Percentiles rank a stretch among this genome's conserved stretches.
Conservation (phyloP, 2,888 invertebrate genomes). For the Hypselothyrea guttata region DNA sequence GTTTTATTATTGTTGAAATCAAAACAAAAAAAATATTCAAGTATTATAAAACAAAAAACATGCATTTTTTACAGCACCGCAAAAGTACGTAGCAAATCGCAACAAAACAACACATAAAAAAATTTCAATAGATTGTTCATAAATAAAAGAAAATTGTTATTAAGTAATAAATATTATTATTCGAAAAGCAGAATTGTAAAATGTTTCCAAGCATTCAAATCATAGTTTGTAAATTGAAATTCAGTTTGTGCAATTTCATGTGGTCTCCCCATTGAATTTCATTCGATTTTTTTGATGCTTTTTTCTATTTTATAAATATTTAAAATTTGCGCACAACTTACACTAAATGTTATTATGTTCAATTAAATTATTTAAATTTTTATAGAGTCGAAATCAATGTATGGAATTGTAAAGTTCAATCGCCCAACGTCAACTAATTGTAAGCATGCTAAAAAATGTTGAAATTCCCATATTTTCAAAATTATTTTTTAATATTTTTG, state of each 20-base stretch:
- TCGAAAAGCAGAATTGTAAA: too few species aligned
- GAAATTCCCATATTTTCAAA: background rate
- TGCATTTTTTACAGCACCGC: slow-evolving; percentile 37
- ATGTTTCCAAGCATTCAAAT: slow-evolving; percentile 10
- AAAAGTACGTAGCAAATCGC: slow-evolving; percentile 6
- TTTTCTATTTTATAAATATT: background rate
- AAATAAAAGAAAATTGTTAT: background rate
- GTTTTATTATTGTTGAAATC: too few species aligned
- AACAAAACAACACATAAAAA: background rate
- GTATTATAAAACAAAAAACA: slow-evolving; percentile 4
- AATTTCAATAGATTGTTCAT: too few species aligned
- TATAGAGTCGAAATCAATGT: slow-evolving; percentile 47
- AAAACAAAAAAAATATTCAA: background rate
- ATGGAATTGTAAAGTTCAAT: slow-evolving; percentile 39
- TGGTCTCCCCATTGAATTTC: too few species aligned
- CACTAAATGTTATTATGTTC: slow-evolving; percentile 24
- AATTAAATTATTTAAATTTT: slow-evolving; percentile 45
- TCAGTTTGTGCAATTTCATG: too few species aligned
- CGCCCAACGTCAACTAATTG: slow-evolving; percentile 41
- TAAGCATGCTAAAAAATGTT: slow-evolving; percentile 29
- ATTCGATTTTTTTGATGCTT: slow-evolving; percentile 9
- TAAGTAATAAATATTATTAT: too few species aligned
- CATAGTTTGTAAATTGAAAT: too few species aligned
- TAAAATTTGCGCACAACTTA: too few species aligned
- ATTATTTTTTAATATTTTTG: slow-evolving; percentile 1